Evolutionary conservation across 2,113 vertebrate species (phyloP).

Genomic region (Antigone vipio): DNA sequence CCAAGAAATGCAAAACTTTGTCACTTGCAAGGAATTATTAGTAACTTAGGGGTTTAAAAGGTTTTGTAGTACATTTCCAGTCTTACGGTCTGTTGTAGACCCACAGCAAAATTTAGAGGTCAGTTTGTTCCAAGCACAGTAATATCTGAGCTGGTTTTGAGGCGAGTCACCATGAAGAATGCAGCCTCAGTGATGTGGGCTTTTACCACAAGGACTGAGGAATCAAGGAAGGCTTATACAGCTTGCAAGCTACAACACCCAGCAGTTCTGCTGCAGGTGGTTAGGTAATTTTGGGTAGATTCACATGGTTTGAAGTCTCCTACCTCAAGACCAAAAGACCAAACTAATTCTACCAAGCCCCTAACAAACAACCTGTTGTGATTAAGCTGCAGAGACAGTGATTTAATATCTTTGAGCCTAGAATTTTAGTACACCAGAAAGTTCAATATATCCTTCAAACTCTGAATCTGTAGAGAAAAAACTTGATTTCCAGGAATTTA

Average conservation of each 20-base stretch:
- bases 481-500: background rate
- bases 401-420: background rate
- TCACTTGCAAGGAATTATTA: background rate
- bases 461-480: background rate
- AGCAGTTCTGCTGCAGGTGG: background rate
- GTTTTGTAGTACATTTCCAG: background rate
- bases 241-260: background rate
- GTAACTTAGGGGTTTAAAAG: background rate
- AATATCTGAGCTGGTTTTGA: background rate
- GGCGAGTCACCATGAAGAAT: background rate
- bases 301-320: background rate
- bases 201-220: background rate
- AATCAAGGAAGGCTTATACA: background rate
- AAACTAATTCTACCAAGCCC: background rate
- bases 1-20: background rate
- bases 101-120: background rate
- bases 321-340: background rate
- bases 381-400: background rate
- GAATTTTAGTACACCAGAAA: background rate
- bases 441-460: background rate
- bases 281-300: background rate
- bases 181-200: background rate
- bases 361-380: background rate
- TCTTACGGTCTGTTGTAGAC: background rate
- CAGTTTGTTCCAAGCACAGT: background rate